Base-by-base conservation (phyloP, 1,140 invertebrate species). In the Drosophila ercepeae region DNA sequence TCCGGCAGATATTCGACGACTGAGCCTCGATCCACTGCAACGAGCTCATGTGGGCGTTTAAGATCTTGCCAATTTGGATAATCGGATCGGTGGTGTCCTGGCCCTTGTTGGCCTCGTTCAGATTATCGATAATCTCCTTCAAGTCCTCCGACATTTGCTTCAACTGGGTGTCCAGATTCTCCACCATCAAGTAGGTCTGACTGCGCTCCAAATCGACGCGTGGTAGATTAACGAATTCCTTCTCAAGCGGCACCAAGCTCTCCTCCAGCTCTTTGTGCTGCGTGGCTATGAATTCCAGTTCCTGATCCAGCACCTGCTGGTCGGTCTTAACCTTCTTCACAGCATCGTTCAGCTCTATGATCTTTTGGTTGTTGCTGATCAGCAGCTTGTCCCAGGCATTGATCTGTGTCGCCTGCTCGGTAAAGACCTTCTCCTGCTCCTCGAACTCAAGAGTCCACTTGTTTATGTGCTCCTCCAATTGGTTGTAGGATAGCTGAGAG, bases 1-100 rank as follows among this genome's bases (percentile, higher is more conserved):
- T 95, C 14, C 94, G 94, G 44, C 94, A 95, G 16, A 98, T 94
- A 53, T 95, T 92, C 0, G 94, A 93, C 2, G 95, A 95, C 41
- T 95, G 95, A 57, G 95, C 93, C 90, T 97, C 96, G 25, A 99
- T 95, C 97, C 97, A 99, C 75, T 98, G 97, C 73, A 99, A 93
- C 0, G 97, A 98, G 63, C 98, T 97, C 95, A 98, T 99, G 83
- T 99, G 98, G 0, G 97, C 97, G 92, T 99, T 99, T 0, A 99
- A 92, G 73, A 99, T 98, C 75, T 96, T 96, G 1, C 97, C 95
- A 71, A 99, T 97, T 92, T 98, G 97, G 6, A 96, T 95, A 44
- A 98, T 95, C 94, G 97, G 97, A 93, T 98, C 97, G 70, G 95
- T 95, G 7, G 94, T 94, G 73, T 98, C 97, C 90, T 97, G 95